Percentiles rank a stretch among this genome's conserved stretches.
These are phyloP conservation scores for Piprites chloris DNA, from an alignment of 2,113 vertebrate genomes.

Conservation along the genomic window DNA sequence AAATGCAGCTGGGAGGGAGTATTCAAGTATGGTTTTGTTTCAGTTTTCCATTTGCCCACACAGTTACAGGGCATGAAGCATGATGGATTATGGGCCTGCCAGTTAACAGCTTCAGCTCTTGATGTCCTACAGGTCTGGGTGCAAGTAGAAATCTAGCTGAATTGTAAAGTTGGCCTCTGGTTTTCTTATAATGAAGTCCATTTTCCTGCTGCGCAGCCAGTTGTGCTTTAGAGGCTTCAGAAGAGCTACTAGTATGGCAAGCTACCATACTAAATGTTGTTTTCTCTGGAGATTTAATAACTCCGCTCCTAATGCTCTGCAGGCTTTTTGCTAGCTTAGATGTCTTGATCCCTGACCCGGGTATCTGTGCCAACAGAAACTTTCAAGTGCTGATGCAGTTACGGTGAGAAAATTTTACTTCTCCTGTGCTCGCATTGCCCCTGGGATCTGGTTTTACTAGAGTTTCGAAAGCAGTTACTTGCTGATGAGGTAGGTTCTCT, in stretches of 20 bases:
- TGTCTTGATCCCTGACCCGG: background rate
- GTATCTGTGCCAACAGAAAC: slow-evolving; percentile 42
- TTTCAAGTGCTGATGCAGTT: background rate
- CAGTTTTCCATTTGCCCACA: background rate
- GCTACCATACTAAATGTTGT: background rate
- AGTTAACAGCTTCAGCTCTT: background rate
- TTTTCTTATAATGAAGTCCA: background rate
- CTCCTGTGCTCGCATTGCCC: background rate
- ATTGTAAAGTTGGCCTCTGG: background rate
- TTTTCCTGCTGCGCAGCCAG: background rate
- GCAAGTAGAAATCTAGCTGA: background rate
- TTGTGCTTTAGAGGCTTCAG: background rate
- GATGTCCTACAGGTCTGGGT: background rate
- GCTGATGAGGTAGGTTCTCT: background rate
- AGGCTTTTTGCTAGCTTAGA: background rate
- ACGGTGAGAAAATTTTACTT: background rate
- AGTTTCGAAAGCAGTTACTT: background rate
- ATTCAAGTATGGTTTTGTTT: background rate
- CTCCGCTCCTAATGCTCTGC: background rate
- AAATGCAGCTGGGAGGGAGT: background rate
- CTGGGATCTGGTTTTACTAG: background rate
- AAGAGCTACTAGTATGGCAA: background rate
- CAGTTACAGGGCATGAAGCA: background rate
- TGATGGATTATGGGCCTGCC: background rate
- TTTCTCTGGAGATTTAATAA: background rate